Conservation (phyloP, 1,140 invertebrate genomes). For the Cherax quadricarinatus region DNA sequence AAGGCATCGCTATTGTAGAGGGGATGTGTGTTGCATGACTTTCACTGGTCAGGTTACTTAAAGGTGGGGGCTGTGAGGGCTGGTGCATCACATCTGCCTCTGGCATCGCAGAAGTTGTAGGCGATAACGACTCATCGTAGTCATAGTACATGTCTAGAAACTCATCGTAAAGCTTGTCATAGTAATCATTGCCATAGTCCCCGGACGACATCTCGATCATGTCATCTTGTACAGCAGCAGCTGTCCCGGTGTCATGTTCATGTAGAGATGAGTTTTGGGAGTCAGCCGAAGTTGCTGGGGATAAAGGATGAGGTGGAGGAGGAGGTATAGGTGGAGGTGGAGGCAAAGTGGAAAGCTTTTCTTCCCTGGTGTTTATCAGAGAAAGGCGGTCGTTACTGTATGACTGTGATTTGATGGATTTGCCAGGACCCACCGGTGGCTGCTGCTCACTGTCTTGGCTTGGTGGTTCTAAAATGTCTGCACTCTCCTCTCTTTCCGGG, state of each 20-base stretch:
- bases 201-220: neutral
- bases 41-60: neutral
- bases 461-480: neutral
- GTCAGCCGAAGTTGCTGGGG: neutral
- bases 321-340: neutral
- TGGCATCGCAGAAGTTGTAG: neutral
- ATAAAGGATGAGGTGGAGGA: neutral
- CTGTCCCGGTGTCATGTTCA: neutral
- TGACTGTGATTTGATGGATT: no score
- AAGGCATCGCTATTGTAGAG: neutral
- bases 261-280: neutral
- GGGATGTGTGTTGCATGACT: no score
- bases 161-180: conserved; percentile 58
- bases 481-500: neutral
- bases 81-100: neutral
- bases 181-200: conserved; percentile 25
- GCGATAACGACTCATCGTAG: no score
- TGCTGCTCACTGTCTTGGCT: neutral
- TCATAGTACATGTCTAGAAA: conserved; percentile 61
- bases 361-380: neutral
- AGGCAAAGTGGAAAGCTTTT: neutral
- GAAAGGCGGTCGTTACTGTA: neutral
- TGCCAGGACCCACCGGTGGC: no score
- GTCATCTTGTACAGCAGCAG: neutral
- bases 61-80: neutral